phyloP scores from a whole-genome alignment of 2,113 vertebrate genomes.

The Pedetes capensis region DNA sequence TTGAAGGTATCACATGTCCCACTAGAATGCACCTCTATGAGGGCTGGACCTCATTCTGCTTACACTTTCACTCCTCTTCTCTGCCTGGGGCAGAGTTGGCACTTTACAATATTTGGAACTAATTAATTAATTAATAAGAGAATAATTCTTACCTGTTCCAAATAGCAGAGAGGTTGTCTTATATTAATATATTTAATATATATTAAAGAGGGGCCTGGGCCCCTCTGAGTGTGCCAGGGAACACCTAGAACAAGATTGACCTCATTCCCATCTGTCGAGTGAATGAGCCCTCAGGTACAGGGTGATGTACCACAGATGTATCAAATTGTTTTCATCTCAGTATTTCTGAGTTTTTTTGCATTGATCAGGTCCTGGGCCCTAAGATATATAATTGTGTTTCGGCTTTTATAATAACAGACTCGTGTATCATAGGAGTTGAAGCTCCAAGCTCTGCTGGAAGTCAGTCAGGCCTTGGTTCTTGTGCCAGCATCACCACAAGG shows the following conservation, averaged over 20 bases:
- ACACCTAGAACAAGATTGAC: neutral
- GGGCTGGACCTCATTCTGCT: neutral
- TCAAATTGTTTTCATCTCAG: neutral
- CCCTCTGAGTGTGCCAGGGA: neutral
- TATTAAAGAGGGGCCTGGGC: neutral
- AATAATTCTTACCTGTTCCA: neutral
- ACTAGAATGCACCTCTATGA: neutral
- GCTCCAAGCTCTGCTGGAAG: neutral
- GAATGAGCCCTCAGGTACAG: neutral
- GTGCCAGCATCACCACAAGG: neutral
- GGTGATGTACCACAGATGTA: neutral
- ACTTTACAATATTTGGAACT: neutral
- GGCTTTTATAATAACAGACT: neutral
- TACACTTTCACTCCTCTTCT: neutral
- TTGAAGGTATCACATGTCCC: neutral
- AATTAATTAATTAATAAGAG: neutral
- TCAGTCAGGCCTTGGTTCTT: neutral
- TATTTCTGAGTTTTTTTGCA: neutral
- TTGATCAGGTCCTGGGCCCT: neutral
- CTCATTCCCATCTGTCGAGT: conserved; percentile 10
- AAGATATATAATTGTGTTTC: neutral
- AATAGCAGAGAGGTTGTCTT: neutral
- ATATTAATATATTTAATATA: no score
- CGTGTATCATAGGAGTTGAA: neutral
- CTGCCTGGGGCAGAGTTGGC: neutral